Percentiles rank a stretch among this genome's conserved stretches.
Conservation (phyloP, 1,140 invertebrate species). For the Heliconius eleuchia region DNA sequence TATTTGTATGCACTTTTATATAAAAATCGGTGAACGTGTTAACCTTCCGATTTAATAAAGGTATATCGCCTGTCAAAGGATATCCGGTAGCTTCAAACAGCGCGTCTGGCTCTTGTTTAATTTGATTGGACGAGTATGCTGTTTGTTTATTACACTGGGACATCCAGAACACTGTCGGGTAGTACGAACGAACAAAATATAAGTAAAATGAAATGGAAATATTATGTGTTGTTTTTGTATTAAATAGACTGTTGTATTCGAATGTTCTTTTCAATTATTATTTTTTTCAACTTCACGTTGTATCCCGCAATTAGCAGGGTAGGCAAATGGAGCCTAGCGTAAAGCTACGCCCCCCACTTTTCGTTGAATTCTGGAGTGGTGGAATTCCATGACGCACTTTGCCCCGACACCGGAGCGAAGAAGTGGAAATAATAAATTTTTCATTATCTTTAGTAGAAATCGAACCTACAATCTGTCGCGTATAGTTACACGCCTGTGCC, state of each 20-base stretch:
- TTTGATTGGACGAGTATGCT: conserved; percentile 18
- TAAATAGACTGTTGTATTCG: too few species aligned
- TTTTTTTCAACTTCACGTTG: too few species aligned
- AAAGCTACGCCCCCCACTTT: too few species aligned
- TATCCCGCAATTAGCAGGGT: too few species aligned
- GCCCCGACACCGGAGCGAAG: too few species aligned
- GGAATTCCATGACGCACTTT: too few species aligned
- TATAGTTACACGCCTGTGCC: background rate
- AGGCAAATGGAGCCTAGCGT: too few species aligned
- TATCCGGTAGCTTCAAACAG: conserved; percentile 48
- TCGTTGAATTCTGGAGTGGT: too few species aligned
- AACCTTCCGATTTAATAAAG: conserved; percentile 60
- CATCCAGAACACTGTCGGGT: background rate
- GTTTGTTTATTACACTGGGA: background rate
- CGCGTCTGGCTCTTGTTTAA: conserved; percentile 23
- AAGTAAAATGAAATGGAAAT: background rate
- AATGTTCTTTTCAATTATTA: too few species aligned
- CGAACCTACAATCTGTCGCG: too few species aligned
- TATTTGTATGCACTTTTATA: background rate
- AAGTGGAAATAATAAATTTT: too few species aligned
- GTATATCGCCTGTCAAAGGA: conserved; percentile 54
- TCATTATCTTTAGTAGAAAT: too few species aligned
- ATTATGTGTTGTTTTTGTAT: background rate
- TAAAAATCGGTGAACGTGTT: conserved; percentile 2
- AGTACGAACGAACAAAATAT: background rate